Evolutionary conservation across 2,113 vertebrate genomes (phyloP).

Genomic region (Protobothrops flavoviridis): DNA sequence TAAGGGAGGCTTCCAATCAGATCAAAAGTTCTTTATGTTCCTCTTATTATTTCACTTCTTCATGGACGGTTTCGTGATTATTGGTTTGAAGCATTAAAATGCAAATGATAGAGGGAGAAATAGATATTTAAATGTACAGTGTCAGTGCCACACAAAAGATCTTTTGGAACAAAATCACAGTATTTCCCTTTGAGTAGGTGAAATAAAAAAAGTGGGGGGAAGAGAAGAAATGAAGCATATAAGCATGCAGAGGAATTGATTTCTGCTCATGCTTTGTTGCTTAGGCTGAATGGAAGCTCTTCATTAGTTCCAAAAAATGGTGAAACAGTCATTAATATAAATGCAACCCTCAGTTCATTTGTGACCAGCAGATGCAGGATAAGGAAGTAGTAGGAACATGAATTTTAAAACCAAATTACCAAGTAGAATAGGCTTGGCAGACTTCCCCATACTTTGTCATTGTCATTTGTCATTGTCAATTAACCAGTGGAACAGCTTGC

Average conservation of each 20-base stretch:
- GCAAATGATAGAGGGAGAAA: slow-evolving; percentile 70
- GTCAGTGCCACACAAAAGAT: slow-evolving; percentile 55
- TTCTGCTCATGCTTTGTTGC: slow-evolving; percentile 40
- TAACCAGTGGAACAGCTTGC: not conserved
- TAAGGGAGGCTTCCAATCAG: slow-evolving; percentile 63
- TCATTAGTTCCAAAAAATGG: slow-evolving; percentile 44
- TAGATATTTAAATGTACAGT: slow-evolving; percentile 61
- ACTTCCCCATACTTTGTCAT: slow-evolving; percentile 19
- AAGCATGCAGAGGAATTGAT: not conserved
- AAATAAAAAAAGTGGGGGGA: slow-evolving; percentile 34
- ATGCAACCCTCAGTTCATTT: slow-evolving; percentile 46
- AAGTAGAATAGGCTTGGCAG: slow-evolving; percentile 6
- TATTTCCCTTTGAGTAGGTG: slow-evolving; percentile 50
- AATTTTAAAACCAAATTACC: slow-evolving; percentile 5
- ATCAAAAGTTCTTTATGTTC: slow-evolving; percentile 59
- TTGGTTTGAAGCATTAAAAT: slow-evolving; percentile 75
- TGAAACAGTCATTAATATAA: slow-evolving; percentile 59
- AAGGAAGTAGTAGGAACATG: rapidly evolving
- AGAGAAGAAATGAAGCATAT: slow-evolving; percentile 18
- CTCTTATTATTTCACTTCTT: slow-evolving; percentile 66
- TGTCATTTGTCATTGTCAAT: not conserved
- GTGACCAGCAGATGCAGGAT: slow-evolving; percentile 32
- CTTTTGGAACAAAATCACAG: slow-evolving; percentile 44
- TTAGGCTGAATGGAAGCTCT: slow-evolving; percentile 46
- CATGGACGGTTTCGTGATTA: slow-evolving; percentile 71